These are phyloP conservation scores for Drosophila acutilabella DNA, from an alignment of 2,888 invertebrate genomes.

Conservation along the genomic window DNA sequence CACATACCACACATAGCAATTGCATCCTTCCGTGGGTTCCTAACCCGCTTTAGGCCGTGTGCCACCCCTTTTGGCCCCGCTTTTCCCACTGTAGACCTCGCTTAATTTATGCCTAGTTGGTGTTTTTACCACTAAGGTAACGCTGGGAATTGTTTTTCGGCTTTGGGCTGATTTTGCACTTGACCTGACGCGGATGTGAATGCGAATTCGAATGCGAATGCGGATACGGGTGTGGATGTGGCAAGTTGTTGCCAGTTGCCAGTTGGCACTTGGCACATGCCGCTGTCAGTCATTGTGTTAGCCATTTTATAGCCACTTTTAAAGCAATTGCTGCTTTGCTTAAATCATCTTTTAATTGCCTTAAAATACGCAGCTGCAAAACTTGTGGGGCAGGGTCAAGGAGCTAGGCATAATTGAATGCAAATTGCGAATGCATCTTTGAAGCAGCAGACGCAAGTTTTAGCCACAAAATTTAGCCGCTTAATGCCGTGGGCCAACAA, in stretches of 20 bases:
- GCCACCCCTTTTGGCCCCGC: background rate
- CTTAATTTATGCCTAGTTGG: background rate
- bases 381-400: background rate
- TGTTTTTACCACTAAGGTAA: constrained; percentile 8
- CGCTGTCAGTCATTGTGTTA: constrained; percentile 36
- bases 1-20: constrained; percentile 21
- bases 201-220: background rate
- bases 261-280: constrained; percentile 32
- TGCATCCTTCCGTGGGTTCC: constrained; percentile 33
- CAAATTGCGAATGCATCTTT: constrained; percentile 58
- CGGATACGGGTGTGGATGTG: constrained; percentile 17
- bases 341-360: constrained; percentile 15
- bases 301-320: constrained; percentile 40
- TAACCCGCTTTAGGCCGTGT: background rate
- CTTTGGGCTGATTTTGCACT: constrained; percentile 48
- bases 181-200: constrained; percentile 27
- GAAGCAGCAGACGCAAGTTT: constrained; percentile 28
- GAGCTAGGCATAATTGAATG: constrained; percentile 46
- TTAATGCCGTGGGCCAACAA: constrained; percentile 40
- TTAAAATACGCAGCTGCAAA: constrained; percentile 8
- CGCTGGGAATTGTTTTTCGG: constrained; percentile 21
- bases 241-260: constrained; percentile 9
- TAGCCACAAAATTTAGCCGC: constrained; percentile 46
- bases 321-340: constrained; percentile 8
- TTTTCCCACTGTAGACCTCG: background rate